Evolutionary conservation across 2,113 vertebrate genomes (phyloP).

Genomic region (Ramphastos sulfuratus): DNA sequence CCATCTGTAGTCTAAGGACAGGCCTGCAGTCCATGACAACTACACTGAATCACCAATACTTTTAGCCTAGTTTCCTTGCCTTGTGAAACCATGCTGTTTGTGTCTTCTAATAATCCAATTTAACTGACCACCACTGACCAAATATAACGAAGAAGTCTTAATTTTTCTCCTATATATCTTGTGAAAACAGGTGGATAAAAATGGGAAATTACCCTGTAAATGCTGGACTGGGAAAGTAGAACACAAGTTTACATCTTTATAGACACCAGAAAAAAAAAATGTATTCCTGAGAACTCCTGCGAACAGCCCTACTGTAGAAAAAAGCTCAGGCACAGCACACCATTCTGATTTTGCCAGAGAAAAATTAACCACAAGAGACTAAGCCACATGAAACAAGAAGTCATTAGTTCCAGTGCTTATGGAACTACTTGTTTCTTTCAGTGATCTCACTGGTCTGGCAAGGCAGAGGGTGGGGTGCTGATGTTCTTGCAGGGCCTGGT

Average conservation of each 20-base stretch:
- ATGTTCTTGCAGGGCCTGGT: not conserved
- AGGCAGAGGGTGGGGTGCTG: not conserved
- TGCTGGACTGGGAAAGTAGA: not conserved
- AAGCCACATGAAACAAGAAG: constrained; percentile 59
- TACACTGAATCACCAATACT: not conserved
- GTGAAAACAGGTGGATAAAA: not conserved
- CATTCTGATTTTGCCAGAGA: constrained; percentile 11
- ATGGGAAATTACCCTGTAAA: not conserved
- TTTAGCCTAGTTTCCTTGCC: not conserved
- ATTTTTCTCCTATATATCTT: not conserved
- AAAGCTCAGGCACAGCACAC: not conserved
- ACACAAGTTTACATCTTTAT: not conserved
- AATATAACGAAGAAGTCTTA: not conserved
- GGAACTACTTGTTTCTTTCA: constrained; percentile 46
- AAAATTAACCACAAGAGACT: constrained; percentile 40
- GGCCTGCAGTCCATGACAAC: not conserved
- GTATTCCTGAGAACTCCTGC: not conserved
- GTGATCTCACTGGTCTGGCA: constrained; percentile 35
- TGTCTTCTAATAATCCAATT: not conserved
- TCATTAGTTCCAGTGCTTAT: constrained; percentile 31
- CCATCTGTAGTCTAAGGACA: not conserved
- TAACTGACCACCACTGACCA: not conserved
- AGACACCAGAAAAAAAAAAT: not conserved
- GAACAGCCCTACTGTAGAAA: not conserved
- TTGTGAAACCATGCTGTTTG: not conserved